Percentiles rank a stretch among this genome's conserved stretches.
Conservation (phyloP, 2,888 invertebrate genomes). For the Biston betularia region DNA sequence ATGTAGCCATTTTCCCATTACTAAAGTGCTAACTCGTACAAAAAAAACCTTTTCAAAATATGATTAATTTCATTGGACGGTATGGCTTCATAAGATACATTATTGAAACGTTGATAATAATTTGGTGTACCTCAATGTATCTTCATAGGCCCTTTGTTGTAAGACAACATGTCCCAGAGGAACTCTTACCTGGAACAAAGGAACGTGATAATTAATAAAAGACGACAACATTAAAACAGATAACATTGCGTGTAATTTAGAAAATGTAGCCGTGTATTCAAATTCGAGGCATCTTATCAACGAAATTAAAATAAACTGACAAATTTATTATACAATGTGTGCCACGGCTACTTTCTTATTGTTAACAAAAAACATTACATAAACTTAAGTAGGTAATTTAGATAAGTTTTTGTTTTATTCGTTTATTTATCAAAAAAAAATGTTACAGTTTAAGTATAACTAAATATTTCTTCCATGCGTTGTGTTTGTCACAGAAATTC, state of each 20-base stretch:
- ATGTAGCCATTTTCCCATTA: no score
- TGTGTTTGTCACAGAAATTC: no score
- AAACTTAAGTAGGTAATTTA: no score
- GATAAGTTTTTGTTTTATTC: no score
- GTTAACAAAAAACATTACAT: no score
- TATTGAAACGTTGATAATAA: neutral
- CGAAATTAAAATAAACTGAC: neutral
- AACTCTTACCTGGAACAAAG: slow-evolving; percentile 36
- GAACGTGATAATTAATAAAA: slow-evolving; percentile 18
- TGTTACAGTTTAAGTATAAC: no score
- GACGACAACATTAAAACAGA: neutral
- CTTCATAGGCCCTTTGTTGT: slow-evolving; percentile 19
- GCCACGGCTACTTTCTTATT: neutral
- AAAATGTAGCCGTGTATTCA: neutral
- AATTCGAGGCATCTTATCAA: slow-evolving; percentile 4
- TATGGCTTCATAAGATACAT: neutral
- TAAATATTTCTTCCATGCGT: no score
- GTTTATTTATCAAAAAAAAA: no score
- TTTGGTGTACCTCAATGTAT: slow-evolving; percentile 14
- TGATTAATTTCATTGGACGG: no score
- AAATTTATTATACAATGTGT: slow-evolving; percentile 3
- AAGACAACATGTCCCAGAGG: slow-evolving; percentile 16
- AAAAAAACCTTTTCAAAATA: no score
- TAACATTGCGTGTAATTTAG: neutral
- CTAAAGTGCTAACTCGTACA: no score